Percentiles rank a stretch among this genome's conserved stretches.
Evolutionary conservation across 2,888 invertebrate genomes (phyloP).

Genomic region (Leptothorax acervorum): DNA sequence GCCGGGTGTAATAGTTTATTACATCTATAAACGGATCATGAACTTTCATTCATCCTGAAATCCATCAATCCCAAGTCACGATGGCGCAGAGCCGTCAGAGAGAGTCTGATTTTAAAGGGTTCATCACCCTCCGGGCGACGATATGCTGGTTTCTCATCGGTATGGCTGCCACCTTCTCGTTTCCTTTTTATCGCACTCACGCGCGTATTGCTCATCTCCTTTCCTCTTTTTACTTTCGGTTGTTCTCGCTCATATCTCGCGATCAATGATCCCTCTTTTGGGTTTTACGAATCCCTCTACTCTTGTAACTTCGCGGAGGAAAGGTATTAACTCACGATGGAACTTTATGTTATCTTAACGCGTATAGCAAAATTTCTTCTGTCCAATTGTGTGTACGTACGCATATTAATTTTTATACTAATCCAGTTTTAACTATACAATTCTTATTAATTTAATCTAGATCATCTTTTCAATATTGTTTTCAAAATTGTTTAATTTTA

Average conservation of each 20-base stretch:
- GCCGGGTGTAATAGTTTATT: background rate
- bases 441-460: background rate
- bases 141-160: constrained; percentile 20
- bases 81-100: background rate
- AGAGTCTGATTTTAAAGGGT: constrained; percentile 8
- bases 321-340: constrained; percentile 5
- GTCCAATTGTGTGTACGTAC: background rate
- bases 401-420: background rate
- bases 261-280: constrained; percentile 11
- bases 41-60: background rate
- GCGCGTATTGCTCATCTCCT: background rate
- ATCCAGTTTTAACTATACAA: background rate
- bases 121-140: constrained; percentile 1
- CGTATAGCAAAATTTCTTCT: background rate
- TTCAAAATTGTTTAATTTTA: background rate
- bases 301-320: background rate
- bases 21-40: background rate
- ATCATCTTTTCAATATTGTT: background rate
- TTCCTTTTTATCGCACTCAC: constrained; percentile 23
- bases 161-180: constrained; percentile 28
- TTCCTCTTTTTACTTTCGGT: background rate
- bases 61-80: background rate
- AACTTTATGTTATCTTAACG: background rate
- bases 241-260: background rate
- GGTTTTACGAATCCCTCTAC: background rate